These are phyloP conservation scores for Prenolepis imparis DNA, from an alignment of 2,888 invertebrate species.

Conservation along the genomic window DNA sequence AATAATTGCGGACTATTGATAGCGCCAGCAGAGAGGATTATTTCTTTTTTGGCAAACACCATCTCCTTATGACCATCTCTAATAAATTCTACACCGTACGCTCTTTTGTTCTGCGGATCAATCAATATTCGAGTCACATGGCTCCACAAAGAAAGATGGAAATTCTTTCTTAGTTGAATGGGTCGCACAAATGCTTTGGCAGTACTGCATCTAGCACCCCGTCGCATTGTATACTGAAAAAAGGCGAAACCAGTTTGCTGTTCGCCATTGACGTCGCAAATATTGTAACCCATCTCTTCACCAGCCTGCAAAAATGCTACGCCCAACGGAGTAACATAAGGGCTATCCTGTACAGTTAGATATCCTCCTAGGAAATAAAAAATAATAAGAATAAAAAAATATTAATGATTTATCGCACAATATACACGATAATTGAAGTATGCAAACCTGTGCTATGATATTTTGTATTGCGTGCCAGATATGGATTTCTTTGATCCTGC, in stretches of 20 bases:
- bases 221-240: slow-evolving; percentile 95
- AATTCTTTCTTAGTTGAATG: slow-evolving; percentile 91
- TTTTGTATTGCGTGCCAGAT: too few relatives aligned
- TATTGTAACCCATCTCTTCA: slow-evolving; percentile 96
- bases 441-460: too few relatives aligned
- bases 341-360: slow-evolving; percentile 92
- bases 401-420: too few relatives aligned
- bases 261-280: slow-evolving; percentile 94
- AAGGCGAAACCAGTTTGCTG: slow-evolving; percentile 96
- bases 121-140: slow-evolving; percentile 93
- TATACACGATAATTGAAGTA: too few relatives aligned
- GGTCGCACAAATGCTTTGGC: slow-evolving; percentile 95
- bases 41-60: slow-evolving; percentile 92
- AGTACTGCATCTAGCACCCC: slow-evolving; percentile 93
- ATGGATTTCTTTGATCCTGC: too few relatives aligned
- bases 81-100: slow-evolving; percentile 93
- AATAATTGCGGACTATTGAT: slow-evolving; percentile 96
- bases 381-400: too few relatives aligned
- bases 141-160: slow-evolving; percentile 93
- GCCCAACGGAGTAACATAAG: slow-evolving; percentile 94
- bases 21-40: slow-evolving; percentile 95
- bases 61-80: slow-evolving; percentile 89
- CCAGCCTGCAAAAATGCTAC: slow-evolving; percentile 95
- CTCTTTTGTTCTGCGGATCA: slow-evolving; percentile 90
- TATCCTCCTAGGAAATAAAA: slow-evolving; percentile 89